These are phyloP conservation scores for Xiphophorus couchianus DNA, from an alignment of 2,113 vertebrate genomes.

Conservation along the genomic window DNA sequence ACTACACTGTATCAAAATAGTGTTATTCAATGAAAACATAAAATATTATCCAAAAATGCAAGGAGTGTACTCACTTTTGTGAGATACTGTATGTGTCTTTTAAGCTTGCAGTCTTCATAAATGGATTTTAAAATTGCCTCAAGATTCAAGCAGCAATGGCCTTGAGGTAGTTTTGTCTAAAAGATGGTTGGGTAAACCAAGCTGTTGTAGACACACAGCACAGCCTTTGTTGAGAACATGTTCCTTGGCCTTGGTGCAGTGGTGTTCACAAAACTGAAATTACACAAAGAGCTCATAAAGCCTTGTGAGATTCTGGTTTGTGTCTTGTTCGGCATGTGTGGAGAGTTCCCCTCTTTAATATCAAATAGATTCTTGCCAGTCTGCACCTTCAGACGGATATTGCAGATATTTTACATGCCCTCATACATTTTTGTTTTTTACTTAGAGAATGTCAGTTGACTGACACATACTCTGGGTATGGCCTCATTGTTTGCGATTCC, in stretches of 20 bases:
- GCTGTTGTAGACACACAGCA: conserved; percentile 45
- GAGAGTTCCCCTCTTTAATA: background rate
- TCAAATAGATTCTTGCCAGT: background rate
- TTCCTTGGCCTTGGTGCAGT: conserved; percentile 49
- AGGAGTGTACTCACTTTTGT: no score
- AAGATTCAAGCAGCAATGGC: conserved; percentile 21
- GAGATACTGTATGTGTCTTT: background rate
- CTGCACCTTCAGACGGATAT: background rate
- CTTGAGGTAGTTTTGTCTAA: conserved; percentile 52
- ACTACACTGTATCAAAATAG: no score
- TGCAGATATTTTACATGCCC: background rate
- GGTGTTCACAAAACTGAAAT: conserved; percentile 54
- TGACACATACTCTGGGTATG: conserved; percentile 2
- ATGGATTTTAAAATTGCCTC: conserved; percentile 24
- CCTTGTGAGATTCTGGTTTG: conserved; percentile 45
- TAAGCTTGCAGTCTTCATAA: background rate
- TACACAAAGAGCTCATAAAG: conserved; percentile 45
- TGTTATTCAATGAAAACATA: no score
- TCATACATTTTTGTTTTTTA: conserved; percentile 12
- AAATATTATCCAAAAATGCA: no score
- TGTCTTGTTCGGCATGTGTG: conserved; percentile 20
- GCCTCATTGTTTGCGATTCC: conserved; percentile 57
- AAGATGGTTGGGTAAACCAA: conserved; percentile 55
- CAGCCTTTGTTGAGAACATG: conserved; percentile 58
- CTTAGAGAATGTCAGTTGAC: conserved; percentile 20